These are phyloP conservation scores for Phaethon lepturus DNA, from an alignment of 2,113 vertebrate species.

Conservation along the genomic window DNA sequence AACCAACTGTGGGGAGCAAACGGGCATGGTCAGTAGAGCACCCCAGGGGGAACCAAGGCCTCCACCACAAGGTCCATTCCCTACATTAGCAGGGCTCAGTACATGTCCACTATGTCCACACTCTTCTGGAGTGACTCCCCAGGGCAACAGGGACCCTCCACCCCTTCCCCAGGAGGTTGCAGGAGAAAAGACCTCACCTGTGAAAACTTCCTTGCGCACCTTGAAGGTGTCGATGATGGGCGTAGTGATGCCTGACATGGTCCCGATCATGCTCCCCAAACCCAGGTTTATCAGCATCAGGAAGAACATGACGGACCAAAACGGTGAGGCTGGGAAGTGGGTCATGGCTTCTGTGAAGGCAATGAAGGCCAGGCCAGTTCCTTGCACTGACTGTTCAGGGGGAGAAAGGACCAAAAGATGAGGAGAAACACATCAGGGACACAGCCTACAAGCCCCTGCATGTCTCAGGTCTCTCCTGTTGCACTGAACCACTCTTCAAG, in stretches of 20 bases:
- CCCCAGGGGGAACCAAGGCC: too few relatives aligned
- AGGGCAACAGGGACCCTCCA: neutral
- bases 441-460: neutral
- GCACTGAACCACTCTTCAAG: neutral
- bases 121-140: neutral
- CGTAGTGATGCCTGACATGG: conserved; percentile 97
- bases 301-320: conserved; percentile 99
- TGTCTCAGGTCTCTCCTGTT: neutral
- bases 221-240: conserved; percentile 97
- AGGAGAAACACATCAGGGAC: neutral
- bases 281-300: conserved; percentile 98
- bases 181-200: conserved; percentile 83
- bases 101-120: accelerated
- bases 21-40: neutral
- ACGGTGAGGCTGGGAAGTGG: conserved; percentile 93
- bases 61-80: neutral
- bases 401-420: neutral
- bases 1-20: conserved; percentile 85
- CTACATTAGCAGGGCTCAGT: neutral
- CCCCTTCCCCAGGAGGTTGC: neutral
- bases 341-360: conserved; percentile 99
- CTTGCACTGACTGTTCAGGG: conserved; percentile 89
- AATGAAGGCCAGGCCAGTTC: conserved; percentile 98
- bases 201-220: conserved; percentile 95
- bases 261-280: conserved; percentile 98